Evolutionary conservation across 1,140 invertebrate genomes (phyloP), one percentile per base, ranked within the genome.

Genomic region (Hyposmocoma kahamanoa): DNA sequence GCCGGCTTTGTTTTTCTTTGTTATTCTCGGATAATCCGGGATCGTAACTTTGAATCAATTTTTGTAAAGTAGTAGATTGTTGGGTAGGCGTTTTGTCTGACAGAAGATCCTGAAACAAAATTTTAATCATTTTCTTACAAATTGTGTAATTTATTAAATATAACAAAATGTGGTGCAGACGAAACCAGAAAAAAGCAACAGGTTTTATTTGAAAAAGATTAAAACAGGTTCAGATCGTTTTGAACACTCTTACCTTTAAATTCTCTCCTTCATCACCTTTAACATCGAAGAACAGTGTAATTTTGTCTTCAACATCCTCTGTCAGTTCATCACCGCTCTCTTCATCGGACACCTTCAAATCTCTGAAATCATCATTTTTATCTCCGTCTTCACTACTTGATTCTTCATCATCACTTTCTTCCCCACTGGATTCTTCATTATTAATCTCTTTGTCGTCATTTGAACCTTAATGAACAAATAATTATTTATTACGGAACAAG

Each of bases 21-120:
- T 97, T 96, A 10, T 89, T 90, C 55, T 90, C 89, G 15, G 89
- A 89, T 36, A 96, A 74, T 68, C 92, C 92, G 24, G 92, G 92
- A 77, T 97, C 92, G 84, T 95, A 94, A 59, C 91, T 94, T 85
- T 96, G 96, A 34, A 97, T 92, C 57, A 97, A 91, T 62, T 95
- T 89, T 58, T 95, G 91, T 42, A 97, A 62, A 8, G 96, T 91
- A 5, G 90, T 87, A 1, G 88, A 80, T 56, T 95, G 92, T 55
- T 94, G 89, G 4, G 89, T 76, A 6, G 88, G 78, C 24, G 86
- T 87, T 50, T 91, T 89, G 18, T 89, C 84, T 38, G 87, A 67
- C 24, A 97, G 72, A 34, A 94, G 62, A 59, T 90, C 78, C 68
- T 91, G 72, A 21, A 59, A 65, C 46, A 43, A 39, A 52, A 28